Conservation (phyloP, 2,888 invertebrate genomes). For the Parnassius glacialis region DNA sequence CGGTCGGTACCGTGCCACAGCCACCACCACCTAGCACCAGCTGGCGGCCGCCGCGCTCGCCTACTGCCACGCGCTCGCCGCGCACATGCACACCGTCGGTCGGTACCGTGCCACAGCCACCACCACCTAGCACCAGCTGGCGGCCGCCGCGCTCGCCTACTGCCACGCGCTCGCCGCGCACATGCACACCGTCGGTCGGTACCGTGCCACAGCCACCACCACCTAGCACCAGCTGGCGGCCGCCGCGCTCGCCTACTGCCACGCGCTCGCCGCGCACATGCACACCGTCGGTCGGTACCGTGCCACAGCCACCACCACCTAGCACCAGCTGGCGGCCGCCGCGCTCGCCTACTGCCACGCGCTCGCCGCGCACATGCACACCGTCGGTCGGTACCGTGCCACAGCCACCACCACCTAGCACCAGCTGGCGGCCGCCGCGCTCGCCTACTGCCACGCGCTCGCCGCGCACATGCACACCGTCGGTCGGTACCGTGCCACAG, state of each 20-base stretch:
- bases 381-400: slow-evolving; percentile 76
- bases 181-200: slow-evolving; percentile 85
- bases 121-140: slow-evolving; percentile 96
- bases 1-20: slow-evolving; percentile 51
- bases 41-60: slow-evolving; percentile 96
- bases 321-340: slow-evolving; percentile 97
- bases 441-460: slow-evolving; percentile 94
- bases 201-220: neutral
- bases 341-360: slow-evolving; percentile 96
- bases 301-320: slow-evolving; percentile 79
- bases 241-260: slow-evolving; percentile 95
- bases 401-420: slow-evolving; percentile 87
- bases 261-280: slow-evolving; percentile 89
- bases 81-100: slow-evolving; percentile 89
- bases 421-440: slow-evolving; percentile 95
- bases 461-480: slow-evolving; percentile 89
- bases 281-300: slow-evolving; percentile 83
- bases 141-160: slow-evolving; percentile 96
- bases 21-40: slow-evolving; percentile 92
- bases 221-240: slow-evolving; percentile 98
- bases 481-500: slow-evolving; percentile 51
- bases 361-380: slow-evolving; percentile 88
- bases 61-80: slow-evolving; percentile 92
- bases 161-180: slow-evolving; percentile 92
- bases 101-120: neutral